Conservation (phyloP, 2,797 vertebrate genomes). For the Geotria australis region DNA sequence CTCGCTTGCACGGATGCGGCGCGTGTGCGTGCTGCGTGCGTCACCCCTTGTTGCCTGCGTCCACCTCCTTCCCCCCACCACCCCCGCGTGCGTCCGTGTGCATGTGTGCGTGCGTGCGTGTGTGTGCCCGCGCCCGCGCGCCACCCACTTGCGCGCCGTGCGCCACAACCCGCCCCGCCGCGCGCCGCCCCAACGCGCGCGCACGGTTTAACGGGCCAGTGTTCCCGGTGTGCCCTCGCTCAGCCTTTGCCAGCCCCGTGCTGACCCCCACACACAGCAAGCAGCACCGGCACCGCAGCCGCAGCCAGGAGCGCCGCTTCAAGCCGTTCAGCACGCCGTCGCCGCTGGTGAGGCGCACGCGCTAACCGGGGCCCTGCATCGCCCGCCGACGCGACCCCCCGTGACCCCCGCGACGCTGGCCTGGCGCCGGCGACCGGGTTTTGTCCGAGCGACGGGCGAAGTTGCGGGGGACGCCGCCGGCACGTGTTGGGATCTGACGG, state of each 20-base stretch:
- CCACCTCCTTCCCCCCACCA: not conserved
- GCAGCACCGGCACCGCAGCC: not conserved
- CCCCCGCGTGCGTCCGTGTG: not conserved
- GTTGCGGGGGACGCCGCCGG: too few relatives aligned
- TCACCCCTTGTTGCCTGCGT: not conserved
- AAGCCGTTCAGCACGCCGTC: too few relatives aligned
- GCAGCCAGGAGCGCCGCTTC: too few relatives aligned
- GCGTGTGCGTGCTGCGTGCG: not conserved
- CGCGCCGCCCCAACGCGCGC: not conserved
- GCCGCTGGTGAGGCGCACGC: too few relatives aligned
- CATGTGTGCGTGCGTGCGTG: not conserved
- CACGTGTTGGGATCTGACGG: too few relatives aligned
- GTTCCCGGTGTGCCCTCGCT: slow-evolving; percentile 96
- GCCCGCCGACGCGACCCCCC: too few relatives aligned
- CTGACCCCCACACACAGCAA: slow-evolving; percentile 52
- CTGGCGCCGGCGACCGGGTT: too few relatives aligned
- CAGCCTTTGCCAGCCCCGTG: slow-evolving; percentile 89
- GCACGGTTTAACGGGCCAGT: slow-evolving; percentile 16
- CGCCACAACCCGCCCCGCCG: too few relatives aligned
- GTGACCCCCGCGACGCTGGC: too few relatives aligned
- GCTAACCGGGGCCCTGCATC: too few relatives aligned
- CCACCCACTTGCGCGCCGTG: too few relatives aligned
- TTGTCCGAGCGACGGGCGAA: too few relatives aligned
- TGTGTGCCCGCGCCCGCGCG: not conserved
- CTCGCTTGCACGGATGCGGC: not conserved